A percentile compares a stretch with the other conserved stretches of the same genome.
These are phyloP conservation scores for Australoheros scitulus DNA, from an alignment of 2,113 vertebrate species.

Conservation along the genomic window DNA sequence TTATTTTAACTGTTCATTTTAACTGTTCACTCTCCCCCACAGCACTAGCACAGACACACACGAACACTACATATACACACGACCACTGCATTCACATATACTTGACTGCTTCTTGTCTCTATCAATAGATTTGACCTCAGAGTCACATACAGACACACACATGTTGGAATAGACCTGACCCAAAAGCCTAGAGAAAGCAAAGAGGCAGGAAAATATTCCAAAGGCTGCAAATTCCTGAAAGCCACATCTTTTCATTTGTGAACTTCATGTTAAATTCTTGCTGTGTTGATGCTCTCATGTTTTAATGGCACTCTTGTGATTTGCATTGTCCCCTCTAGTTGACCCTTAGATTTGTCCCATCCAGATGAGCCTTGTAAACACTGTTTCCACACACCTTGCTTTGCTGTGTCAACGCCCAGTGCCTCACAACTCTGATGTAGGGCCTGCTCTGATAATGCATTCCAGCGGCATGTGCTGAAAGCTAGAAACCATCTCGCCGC, in stretches of 20 bases:
- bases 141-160: conserved; percentile 49
- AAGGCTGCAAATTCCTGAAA: conserved; percentile 67
- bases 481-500: conserved; percentile 79
- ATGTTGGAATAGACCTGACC: conserved; percentile 71
- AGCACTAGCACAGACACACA: conserved; percentile 26
- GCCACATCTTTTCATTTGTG: conserved; percentile 62
- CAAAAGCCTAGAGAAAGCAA: conserved; percentile 74
- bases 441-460: conserved; percentile 70
- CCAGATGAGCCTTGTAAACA: conserved; percentile 83
- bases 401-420: conserved; percentile 79
- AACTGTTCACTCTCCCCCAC: conserved; percentile 33
- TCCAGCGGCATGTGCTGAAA: conserved; percentile 83
- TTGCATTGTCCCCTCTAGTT: conserved; percentile 79
- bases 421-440: conserved; percentile 74
- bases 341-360: conserved; percentile 76
- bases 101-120: conserved; percentile 57
- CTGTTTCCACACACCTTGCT: conserved; percentile 81
- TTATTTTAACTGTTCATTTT: conserved; percentile 73
- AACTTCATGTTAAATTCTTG: conserved; percentile 74
- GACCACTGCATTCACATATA: conserved; percentile 33
- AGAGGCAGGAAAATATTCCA: conserved; percentile 53
- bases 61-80: conserved; percentile 43
- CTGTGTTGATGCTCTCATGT: conserved; percentile 22
- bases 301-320: conserved; percentile 62
- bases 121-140: conserved; percentile 67